These are phyloP conservation scores for Catamblyrhynchus diadema DNA, from an alignment of 2,797 vertebrate genomes.

Conservation along the genomic window DNA sequence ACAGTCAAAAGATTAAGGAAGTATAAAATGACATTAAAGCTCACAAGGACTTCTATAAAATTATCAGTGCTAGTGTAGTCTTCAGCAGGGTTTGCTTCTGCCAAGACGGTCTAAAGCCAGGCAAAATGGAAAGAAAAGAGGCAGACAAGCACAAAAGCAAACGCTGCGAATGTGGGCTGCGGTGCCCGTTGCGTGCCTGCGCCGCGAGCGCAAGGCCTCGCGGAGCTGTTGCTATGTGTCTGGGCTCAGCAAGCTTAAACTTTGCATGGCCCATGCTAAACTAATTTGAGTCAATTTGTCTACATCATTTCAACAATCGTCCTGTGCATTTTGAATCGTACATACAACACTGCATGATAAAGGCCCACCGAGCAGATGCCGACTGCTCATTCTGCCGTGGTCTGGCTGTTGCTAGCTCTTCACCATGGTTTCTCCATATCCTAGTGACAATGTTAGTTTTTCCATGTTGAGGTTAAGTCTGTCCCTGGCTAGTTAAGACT, in stretches of 20 bases:
- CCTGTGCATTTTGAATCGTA: constrained; percentile 68
- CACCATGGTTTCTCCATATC: constrained; percentile 85
- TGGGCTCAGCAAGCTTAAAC: constrained; percentile 74
- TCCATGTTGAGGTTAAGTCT: constrained; percentile 72
- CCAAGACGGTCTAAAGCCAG: not conserved
- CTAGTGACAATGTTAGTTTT: constrained; percentile 85
- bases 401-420: constrained; percentile 74
- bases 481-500: constrained; percentile 73
- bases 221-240: constrained; percentile 77
- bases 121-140: not conserved
- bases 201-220: not conserved
- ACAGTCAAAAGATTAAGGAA: constrained; percentile 69
- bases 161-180: accelerated
- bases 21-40: constrained; percentile 68
- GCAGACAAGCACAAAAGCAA: not conserved
- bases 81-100: constrained; percentile 17
- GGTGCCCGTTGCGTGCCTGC: not conserved
- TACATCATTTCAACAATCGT: constrained; percentile 81
- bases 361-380: constrained; percentile 76
- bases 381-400: constrained; percentile 75
- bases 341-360: constrained; percentile 74
- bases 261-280: constrained; percentile 79
- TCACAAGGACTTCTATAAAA: constrained; percentile 51
- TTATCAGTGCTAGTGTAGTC: constrained; percentile 20
- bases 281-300: constrained; percentile 87